A percentile compares a stretch with the other conserved stretches of the same genome.
phyloP scores from a whole-genome alignment of 2,797 vertebrate species.

The Crenuchus spilurus region DNA sequence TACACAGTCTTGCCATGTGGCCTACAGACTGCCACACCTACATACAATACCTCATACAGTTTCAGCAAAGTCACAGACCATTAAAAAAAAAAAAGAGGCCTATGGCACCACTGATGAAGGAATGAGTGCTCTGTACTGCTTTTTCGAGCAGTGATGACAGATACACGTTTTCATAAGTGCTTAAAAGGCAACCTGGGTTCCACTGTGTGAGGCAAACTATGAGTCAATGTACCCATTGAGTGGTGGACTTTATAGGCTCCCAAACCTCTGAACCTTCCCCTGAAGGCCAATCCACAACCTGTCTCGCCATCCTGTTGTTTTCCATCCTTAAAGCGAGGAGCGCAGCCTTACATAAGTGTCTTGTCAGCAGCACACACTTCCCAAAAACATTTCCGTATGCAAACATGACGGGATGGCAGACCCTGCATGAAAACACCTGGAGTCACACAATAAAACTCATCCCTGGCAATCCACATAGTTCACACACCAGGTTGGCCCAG shows the following conservation, averaged over 20 bases:
- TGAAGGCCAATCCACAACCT: conserved; percentile 55
- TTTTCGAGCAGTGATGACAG: conserved; percentile 46
- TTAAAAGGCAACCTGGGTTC: conserved; percentile 45
- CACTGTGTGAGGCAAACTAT: conserved; percentile 42
- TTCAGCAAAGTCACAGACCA: conserved; percentile 8
- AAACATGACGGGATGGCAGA: conserved; percentile 61
- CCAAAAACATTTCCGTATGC: conserved; percentile 66
- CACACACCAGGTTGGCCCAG: conserved; percentile 65
- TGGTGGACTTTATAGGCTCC: conserved; percentile 50
- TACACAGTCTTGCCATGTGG: background rate
- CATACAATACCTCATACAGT: background rate
- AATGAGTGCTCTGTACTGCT: conserved; percentile 38
- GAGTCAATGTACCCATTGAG: conserved; percentile 55
- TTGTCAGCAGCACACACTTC: conserved; percentile 80
- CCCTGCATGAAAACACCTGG: conserved; percentile 62
- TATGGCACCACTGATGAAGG: conserved; percentile 29
- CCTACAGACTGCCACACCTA: background rate
- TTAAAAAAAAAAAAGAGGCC: conserved; percentile 24
- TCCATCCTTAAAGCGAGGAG: conserved; percentile 63
- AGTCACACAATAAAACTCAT: conserved; percentile 65
- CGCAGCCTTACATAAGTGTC: conserved; percentile 62
- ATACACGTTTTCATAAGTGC: conserved; percentile 45
- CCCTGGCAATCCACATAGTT: conserved; percentile 60
- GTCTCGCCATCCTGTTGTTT: conserved; percentile 75
- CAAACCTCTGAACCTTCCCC: conserved; percentile 67